Conservation (phyloP, 2,113 vertebrate species). For the Myotis brandtii region DNA sequence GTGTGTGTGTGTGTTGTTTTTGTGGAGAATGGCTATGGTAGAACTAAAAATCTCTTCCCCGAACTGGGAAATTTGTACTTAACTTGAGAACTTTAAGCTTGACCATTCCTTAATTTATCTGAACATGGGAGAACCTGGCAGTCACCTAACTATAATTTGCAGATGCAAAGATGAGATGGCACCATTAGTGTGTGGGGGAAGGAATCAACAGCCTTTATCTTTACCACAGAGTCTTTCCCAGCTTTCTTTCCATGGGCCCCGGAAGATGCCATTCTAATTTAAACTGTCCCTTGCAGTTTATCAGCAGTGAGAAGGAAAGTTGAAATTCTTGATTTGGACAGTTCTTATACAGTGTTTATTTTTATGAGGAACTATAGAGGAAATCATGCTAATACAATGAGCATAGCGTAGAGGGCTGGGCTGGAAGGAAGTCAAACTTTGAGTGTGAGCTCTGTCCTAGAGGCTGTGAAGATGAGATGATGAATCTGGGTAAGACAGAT, state of each 20-base stretch:
- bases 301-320: neutral
- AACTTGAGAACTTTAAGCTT: neutral
- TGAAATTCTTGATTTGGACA: neutral
- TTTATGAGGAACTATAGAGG: neutral
- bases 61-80: neutral
- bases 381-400: neutral
- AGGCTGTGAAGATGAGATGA: neutral
- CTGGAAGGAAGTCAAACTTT: neutral
- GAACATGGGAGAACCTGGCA: neutral
- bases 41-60: neutral
- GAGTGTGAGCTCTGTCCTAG: neutral
- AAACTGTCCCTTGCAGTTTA: neutral
- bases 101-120: neutral
- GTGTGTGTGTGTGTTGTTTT: neutral
- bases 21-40: neutral
- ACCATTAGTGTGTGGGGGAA: fast-evolving
- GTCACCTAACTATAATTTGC: neutral
- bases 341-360: neutral
- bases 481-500: neutral
- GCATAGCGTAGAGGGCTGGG: neutral
- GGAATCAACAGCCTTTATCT: neutral
- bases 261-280: neutral
- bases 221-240: neutral
- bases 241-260: neutral
- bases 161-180: neutral